These are phyloP conservation scores for Toxotes chatareus DNA, from an alignment of 2,113 vertebrate genomes.

Conservation along the genomic window DNA sequence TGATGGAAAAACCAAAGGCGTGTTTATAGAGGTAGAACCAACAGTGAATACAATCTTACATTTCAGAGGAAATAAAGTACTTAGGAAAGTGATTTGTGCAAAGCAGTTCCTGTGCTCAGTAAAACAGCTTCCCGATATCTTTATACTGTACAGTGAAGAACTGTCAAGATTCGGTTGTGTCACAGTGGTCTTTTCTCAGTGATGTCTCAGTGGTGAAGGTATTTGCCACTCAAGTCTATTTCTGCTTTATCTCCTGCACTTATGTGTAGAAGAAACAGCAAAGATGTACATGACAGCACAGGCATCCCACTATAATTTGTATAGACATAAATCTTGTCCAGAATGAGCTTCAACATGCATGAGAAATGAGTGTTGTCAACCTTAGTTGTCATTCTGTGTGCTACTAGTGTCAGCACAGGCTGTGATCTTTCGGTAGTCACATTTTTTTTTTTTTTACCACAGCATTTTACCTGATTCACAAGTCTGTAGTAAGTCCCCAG, in stretches of 20 bases:
- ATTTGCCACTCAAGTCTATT: constrained; percentile 43
- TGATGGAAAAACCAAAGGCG: constrained; percentile 45
- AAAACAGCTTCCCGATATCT: background rate
- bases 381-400: constrained; percentile 1
- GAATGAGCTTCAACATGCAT: constrained; percentile 16
- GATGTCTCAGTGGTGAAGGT: constrained; percentile 16
- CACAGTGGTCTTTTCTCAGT: constrained; percentile 10
- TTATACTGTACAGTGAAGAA: background rate
- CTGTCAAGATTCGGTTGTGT: constrained; percentile 3
- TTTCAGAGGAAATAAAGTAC: constrained; percentile 43
- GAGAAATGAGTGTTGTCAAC: constrained; percentile 27
- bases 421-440: constrained; percentile 2
- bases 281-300: background rate
- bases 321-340: constrained; percentile 38
- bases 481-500: background rate
- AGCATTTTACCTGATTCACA: background rate
- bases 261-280: background rate
- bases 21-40: constrained; percentile 46
- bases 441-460: background rate
- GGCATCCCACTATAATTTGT: constrained; percentile 25
- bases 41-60: constrained; percentile 19
- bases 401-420: background rate
- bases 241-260: constrained; percentile 21
- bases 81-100: constrained; percentile 19
- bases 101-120: constrained; percentile 1